These are phyloP conservation scores for Sorex araneus DNA, from an alignment of 2,113 vertebrate species.

Conservation along the genomic window DNA sequence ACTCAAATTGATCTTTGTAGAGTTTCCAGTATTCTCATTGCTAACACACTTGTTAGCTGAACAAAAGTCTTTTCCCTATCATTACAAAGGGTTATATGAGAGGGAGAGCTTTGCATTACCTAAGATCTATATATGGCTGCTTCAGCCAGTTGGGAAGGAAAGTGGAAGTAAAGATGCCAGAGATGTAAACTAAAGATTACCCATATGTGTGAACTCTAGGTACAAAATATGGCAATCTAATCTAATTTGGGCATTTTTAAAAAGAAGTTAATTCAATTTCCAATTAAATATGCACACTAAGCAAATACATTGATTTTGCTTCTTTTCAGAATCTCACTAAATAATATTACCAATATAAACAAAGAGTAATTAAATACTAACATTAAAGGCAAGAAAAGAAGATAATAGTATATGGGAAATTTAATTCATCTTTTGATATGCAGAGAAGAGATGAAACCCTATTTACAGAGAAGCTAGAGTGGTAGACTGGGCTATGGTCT, in stretches of 20 bases:
- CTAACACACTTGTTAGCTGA: not conserved
- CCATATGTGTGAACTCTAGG: not conserved
- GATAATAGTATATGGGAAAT: not conserved
- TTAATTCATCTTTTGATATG: not conserved
- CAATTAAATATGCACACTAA: not conserved
- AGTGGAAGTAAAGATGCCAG: not conserved
- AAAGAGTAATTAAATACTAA: conserved; percentile 40
- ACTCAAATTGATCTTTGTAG: not conserved
- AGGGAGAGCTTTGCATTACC: not conserved
- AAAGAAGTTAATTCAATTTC: not conserved
- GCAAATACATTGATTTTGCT: conserved; percentile 26
- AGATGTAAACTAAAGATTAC: not conserved
- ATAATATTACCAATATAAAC: not conserved
- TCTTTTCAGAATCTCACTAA: not conserved
- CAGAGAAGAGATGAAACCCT: not conserved
- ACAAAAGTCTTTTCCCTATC: not conserved
- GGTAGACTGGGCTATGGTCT: not conserved
- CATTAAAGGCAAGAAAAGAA: not conserved
- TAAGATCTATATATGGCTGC: not conserved
- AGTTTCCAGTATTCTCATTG: not conserved
- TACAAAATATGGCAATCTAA: conserved; percentile 1
- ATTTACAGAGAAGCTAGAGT: not conserved
- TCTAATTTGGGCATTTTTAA: not conserved
- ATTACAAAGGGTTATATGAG: not conserved
- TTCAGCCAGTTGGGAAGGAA: not conserved